Base-by-base conservation (phyloP, 2,888 invertebrate species). In the Argynnis bischoffii region DNA sequence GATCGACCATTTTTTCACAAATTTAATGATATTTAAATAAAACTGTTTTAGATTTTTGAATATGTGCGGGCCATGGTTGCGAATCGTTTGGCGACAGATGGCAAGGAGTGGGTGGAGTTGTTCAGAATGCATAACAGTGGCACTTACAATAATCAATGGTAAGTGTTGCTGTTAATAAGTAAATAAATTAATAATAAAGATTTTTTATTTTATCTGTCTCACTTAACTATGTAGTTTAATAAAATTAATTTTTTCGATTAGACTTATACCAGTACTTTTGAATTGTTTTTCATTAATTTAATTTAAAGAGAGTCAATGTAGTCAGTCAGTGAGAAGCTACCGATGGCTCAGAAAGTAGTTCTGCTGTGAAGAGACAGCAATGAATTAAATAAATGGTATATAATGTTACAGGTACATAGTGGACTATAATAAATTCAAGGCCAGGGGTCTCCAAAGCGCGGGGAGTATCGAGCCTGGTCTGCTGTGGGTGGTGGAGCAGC, bases 121-220 rank as follows among this genome's bases (percentile, higher is more conserved):
- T 96, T 96, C 84, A 76, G 87, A 13, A 80, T 81, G 47, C 93
- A 93, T 83, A 96, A 96, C 88, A 95, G 95, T 80, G 96, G 96
- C 70, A 96, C 96, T 48, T 95, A 96, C 86, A 96, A 96, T 82
- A 96, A 96, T 80, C 95, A 96, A 80, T 96, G 96, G 95, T 95
- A 88, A 92, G 86, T 59, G 1, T 0, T 41, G 35, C 11, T 41
- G 11, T 41, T 8, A 8, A 41, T 41, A 41, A 41, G 11, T 41
- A 8, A 41, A 41, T 8, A 8, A 8, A 11, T 41, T 41, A 41
- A 8, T 41, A 11, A 11, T 41, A 41, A 41, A 41, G 0, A 41
- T 8, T 35, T 35, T 35, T 35, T 8, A 35, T 35, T 8, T 6
- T 6, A 35, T 35, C 35, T 35, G 8, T 8, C 35, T 35, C 35